Conservation (phyloP, 92 coral and sea anemone species). For the Palythoa grandiflora region DNA sequence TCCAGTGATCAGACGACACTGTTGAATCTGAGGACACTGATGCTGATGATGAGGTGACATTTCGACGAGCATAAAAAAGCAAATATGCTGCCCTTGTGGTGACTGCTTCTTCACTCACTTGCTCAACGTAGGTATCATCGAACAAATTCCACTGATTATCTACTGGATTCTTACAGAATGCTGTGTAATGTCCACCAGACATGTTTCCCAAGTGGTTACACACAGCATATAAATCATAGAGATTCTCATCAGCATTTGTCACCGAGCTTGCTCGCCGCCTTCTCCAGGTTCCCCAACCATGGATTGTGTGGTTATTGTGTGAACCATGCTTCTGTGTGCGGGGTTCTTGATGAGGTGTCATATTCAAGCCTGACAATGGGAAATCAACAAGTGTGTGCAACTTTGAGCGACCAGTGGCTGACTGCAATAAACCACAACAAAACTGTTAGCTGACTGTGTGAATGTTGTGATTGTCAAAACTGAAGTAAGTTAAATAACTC, state of each 20-base stretch:
- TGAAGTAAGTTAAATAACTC: not conserved
- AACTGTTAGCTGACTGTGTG: not conserved
- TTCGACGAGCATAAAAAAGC: slow-evolving; percentile 89
- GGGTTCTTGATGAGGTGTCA: slow-evolving; percentile 89
- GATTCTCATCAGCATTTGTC: slow-evolving; percentile 70
- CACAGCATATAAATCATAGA: slow-evolving; percentile 90
- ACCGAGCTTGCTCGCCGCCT: slow-evolving; percentile 65
- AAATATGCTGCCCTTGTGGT: slow-evolving; percentile 86
- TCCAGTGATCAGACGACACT: slow-evolving; percentile 86
- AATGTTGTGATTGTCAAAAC: not conserved
- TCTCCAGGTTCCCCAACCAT: slow-evolving; percentile 77
- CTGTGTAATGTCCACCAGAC: slow-evolving; percentile 97
- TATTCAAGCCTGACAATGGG: slow-evolving; percentile 78
- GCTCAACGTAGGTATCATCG: slow-evolving; percentile 88
- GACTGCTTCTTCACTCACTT: slow-evolving; percentile 55
- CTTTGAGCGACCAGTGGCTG: slow-evolving; percentile 86
- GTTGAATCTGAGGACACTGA: slow-evolving; percentile 72
- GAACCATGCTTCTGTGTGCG: slow-evolving; percentile 64
- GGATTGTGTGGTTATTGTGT: slow-evolving; percentile 49
- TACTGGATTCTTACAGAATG: slow-evolving; percentile 89
- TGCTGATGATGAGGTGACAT: slow-evolving; percentile 68
- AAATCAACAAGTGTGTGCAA: slow-evolving; percentile 91
- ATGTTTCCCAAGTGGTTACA: slow-evolving; percentile 95
- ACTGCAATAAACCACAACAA: slow-evolving; percentile 47
- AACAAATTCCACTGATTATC: slow-evolving; percentile 85